Base-by-base conservation (phyloP, 2,797 vertebrate genomes). In the Micrastur ruficollis region DNA sequence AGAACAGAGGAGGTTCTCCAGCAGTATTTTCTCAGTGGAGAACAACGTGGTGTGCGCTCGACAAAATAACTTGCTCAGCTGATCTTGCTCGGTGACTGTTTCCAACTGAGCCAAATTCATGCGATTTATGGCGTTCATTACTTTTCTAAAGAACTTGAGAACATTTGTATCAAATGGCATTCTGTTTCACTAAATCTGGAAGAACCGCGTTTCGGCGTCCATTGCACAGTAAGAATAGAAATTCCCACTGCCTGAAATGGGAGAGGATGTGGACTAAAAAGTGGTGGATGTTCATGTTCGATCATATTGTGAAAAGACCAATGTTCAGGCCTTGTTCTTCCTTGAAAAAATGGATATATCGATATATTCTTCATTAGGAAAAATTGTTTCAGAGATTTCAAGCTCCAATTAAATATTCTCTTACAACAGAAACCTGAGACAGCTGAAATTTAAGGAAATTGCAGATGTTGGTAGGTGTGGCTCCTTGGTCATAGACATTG, bases 121-220 rank as follows among this genome's bases (percentile, higher is more conserved):
- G 82, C 87, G 42, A 96, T 96, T 95, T 96, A 95, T 95, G 59
- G 88, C 6, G 0, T 65, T 96, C 90, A 62, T 94, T 97, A 87
- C 83, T 91, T 91, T 46, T 2, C 85, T 36, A 27, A 81, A 82
- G 94, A 95, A 89, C 88, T 85, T 20, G 75, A 94, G 95, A 92
- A 89, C 82, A 34, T 71, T 96, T 85, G 76, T 93, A 80, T 96
- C 86, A 49, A 74, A 78, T 94, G 90, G 84, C 95, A 63, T 6
- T 23, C 71, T 72, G 6, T 55, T 87, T 52, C 94, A 89, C 73
- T 74, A 4, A 29, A 46, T 85, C 58, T 78, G 88, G 83, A 65
- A 63, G 71, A 84, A 11, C 44, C 29, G 14, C 71, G 71, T 96
- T 95, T 95, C 86, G 86, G 6, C 3, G 0, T 27, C 26, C 14